Evolutionary conservation across 2,113 vertebrate genomes (phyloP).

Genomic region (Pelecanus crispus): DNA sequence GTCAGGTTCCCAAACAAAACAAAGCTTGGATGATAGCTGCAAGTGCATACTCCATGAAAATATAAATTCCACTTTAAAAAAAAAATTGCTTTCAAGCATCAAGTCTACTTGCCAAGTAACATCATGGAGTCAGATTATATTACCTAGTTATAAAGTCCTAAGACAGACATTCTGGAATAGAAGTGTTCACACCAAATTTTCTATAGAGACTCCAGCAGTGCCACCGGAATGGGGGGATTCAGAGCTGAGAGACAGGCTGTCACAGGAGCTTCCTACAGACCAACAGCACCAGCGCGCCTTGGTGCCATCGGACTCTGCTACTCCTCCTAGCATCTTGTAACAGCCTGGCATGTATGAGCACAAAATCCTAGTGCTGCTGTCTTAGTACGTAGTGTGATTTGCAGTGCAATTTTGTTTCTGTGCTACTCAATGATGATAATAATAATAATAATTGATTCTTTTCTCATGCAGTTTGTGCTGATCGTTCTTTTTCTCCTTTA

Average conservation of each 20-base stretch:
- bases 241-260: not conserved
- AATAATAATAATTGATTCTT: not conserved
- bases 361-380: not conserved
- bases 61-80: not conserved
- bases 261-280: not conserved
- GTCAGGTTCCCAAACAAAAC: not conserved
- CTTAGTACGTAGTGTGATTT: rapidly evolving
- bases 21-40: not conserved
- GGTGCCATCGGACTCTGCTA: not conserved
- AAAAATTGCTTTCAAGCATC: not conserved
- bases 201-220: not conserved
- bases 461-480: not conserved
- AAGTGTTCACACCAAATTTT: not conserved
- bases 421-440: not conserved
- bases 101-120: not conserved
- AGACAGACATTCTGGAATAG: not conserved
- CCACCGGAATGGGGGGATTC: not conserved
- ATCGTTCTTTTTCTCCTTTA: not conserved
- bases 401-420: not conserved
- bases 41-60: not conserved
- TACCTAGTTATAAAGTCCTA: not conserved
- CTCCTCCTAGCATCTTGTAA: rapidly evolving
- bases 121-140: not conserved
- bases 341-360: not conserved
- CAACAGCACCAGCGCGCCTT: rapidly evolving